Base-by-base conservation (phyloP, 2,797 vertebrate species). In the Leuciscus waleckii region DNA sequence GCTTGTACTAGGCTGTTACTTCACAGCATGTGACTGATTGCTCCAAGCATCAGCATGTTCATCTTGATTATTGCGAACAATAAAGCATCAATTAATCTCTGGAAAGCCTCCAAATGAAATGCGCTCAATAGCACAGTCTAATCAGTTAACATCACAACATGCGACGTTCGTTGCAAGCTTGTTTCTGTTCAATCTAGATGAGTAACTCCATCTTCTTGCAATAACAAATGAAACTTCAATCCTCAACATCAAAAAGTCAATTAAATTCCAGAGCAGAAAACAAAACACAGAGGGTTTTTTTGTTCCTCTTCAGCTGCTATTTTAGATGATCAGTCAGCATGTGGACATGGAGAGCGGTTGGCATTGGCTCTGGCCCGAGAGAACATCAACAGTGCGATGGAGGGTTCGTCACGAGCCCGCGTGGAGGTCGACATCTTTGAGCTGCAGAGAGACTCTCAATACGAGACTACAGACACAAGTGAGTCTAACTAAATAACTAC, bases 381-480 rank as follows among this genome's bases (percentile, higher is more conserved):
- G 87, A 96, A 97, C 90, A 97, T 97, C 93, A 97, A 97, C 91
- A 96, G 95, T 73, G 91, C 96, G 92, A 95, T 95, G 81, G 95
- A 95, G 88, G 95, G 93, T 39, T 92, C 95, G 0, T 84, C 95
- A 58, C 95, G 93, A 73, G 96, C 96, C 5, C 95, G 96, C 0
- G 96, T 97, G 80, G 97, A 98, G 92, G 97, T 98, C 73, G 97
- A 97, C 86, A 95, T 97, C 90, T 97, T 96, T 76, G 97, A 97
- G 90, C 94, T 98, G 85, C 96, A 94, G 91, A 95, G 93, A 80
- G 97, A 98, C 93, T 97, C 97, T 85, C 97, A 97, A 93, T 98
- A 97, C 84, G 96, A 97, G 91, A 97, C 97, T 86, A 97, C 97
- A 0, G 96, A 97, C 88, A 98, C 96, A 91, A 97, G 97, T 97